phyloP scores from a whole-genome alignment of 2,113 vertebrate genomes.

The Diphyllodes magnificus region DNA sequence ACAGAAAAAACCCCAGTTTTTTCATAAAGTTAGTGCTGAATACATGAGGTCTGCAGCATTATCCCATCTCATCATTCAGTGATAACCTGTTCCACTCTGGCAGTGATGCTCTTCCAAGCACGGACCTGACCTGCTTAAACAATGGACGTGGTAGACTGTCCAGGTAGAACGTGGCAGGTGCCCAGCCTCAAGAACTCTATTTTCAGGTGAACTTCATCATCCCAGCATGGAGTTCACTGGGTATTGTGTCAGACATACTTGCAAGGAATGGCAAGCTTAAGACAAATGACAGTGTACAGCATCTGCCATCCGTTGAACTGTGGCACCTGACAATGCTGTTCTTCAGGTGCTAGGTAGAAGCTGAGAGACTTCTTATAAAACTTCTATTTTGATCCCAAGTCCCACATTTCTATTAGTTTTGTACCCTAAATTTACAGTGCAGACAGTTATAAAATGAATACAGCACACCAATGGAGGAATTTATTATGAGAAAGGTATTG shows the following conservation, averaged over 20 bases:
- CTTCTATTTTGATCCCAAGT: neutral
- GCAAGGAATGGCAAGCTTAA: neutral
- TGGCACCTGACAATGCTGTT: neutral
- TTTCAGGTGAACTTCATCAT: neutral
- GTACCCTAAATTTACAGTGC: neutral
- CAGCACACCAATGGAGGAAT: neutral
- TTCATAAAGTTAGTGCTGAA: neutral
- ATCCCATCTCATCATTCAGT: neutral
- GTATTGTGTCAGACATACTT: neutral
- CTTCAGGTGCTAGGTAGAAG: neutral
- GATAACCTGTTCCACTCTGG: neutral
- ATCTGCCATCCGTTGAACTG: neutral
- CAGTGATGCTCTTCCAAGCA: neutral
- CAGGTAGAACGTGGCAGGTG: neutral
- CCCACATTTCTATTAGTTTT: neutral
- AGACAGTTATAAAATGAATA: neutral
- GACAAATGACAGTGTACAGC: neutral
- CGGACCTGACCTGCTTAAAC: neutral
- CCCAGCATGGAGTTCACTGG: neutral
- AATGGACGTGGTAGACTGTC: fast-evolving
- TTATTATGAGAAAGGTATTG: neutral
- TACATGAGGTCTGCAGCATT: neutral
- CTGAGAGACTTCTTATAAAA: neutral
- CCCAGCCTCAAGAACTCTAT: neutral
- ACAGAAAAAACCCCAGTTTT: fast-evolving